These are phyloP conservation scores for Cyphotilapia sp. DNA, from an alignment of 2,113 vertebrate species.

Conservation along the genomic window DNA sequence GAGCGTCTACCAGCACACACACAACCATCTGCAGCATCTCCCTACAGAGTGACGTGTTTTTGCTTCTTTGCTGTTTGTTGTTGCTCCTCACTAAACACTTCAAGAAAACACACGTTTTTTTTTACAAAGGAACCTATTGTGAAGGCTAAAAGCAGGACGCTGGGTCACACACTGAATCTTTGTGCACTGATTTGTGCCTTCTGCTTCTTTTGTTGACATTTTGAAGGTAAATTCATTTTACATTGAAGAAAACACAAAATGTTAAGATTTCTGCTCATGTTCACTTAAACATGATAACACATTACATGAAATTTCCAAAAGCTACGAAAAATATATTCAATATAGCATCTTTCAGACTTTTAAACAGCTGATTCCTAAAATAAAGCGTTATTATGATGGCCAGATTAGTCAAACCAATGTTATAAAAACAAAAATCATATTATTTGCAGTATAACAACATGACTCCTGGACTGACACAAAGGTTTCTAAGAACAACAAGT, in stretches of 20 bases:
- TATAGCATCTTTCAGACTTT: neutral
- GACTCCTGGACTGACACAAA: accelerated
- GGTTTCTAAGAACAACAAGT: neutral
- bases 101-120: neutral
- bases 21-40: neutral
- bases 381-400: accelerated
- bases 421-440: neutral
- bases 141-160: neutral
- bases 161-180: neutral
- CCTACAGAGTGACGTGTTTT: neutral
- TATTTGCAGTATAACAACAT: accelerated
- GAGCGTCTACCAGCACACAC: neutral
- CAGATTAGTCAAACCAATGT: neutral
- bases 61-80: neutral
- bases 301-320: neutral
- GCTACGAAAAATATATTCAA: neutral
- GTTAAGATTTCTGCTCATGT: accelerated
- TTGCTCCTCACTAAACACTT: neutral
- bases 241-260: neutral
- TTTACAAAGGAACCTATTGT: neutral
- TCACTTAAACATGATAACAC: neutral
- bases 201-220: neutral
- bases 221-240: neutral
- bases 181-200: neutral
- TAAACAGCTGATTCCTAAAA: neutral